Evolutionary conservation across 2,113 vertebrate species (phyloP), one percentile per base, ranked within the genome.

Genomic region (Phrynosoma blainvillii): DNA sequence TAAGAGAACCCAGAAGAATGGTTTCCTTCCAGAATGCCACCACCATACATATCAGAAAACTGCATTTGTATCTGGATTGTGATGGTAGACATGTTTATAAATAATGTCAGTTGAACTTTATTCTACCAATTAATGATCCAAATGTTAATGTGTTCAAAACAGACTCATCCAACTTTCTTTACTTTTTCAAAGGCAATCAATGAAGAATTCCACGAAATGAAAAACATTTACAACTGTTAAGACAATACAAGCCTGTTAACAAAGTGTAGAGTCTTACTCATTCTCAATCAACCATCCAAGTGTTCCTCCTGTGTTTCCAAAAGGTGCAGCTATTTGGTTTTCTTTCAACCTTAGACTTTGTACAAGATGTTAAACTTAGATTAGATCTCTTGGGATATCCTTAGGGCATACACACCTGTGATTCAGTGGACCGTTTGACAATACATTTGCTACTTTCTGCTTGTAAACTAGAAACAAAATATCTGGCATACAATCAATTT

Each of bases 341-440:
- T 47, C 83, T 84, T 89, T 87, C 65, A 85, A 62, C 23, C 47
- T 11, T 13, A 66, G 62, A 52, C 80, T 90, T 68, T 71, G 78
- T 40, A 30, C 36, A 87, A 52, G 27, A 68, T 30, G 74, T 27
- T 77, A 40, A 76, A 36, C 56, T 84, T 66, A 80, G 85, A 84
- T 74, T 89, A 71, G 42, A 70, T 87, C 62, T 83, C 52, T 70
- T 18, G 79, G 79, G 81, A 84, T 87, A 76, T 52, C 30, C 62
- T 80, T 59, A 70, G 68, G 75, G 52, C 27, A 87, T 79, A 90
- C 32, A 75, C 87, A 88, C 76, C 89, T 90, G 79, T 82, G 40
- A 82, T 59, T 85, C 77, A 88, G 59, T 23, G 73, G 62, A 76
- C 82, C 59, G 54, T 36, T 66, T 88, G 32, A 81, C 66, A 32